Conservation (phyloP, 2,113 vertebrate species). For the Irena cyanogastra region DNA sequence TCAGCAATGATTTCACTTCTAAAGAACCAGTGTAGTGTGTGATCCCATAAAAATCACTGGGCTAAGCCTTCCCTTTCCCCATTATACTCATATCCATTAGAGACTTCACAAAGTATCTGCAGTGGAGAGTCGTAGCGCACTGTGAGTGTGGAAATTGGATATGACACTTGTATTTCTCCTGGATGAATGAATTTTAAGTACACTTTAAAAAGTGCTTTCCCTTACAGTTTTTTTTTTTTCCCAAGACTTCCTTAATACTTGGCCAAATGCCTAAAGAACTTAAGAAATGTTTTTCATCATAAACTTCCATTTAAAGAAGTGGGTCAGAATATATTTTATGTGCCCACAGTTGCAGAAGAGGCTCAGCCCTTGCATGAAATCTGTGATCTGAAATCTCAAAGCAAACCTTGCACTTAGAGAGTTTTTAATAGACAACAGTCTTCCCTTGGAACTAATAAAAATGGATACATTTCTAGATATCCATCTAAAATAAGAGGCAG, state of each 20-base stretch:
- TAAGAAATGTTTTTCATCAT: neutral
- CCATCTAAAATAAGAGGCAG: conserved; percentile 19
- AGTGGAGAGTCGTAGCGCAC: neutral
- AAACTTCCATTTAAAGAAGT: conserved; percentile 9
- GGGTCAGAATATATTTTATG: neutral
- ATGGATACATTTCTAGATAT: neutral
- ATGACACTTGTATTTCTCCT: conserved; percentile 42
- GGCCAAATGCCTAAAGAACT: conserved; percentile 15
- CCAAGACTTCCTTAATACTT: conserved; percentile 16
- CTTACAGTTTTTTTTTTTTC: neutral
- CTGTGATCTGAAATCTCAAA: neutral
- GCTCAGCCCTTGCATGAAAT: neutral
- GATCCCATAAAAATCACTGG: conserved; percentile 34
- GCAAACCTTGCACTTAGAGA: neutral
- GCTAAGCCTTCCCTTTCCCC: conserved; percentile 36
- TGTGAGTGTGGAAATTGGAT: conserved; percentile 1
- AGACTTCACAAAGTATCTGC: neutral
- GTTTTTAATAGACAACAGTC: neutral
- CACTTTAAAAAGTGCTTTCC: conserved; percentile 12
- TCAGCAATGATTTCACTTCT: neutral
- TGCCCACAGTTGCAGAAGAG: neutral
- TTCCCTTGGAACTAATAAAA: conserved; percentile 15
- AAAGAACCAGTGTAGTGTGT: neutral
- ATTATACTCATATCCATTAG: conserved; percentile 35
- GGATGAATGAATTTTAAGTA: conserved; percentile 39